Evolutionary conservation across 1,140 invertebrate species (phyloP).

Genomic region (Trichoplusia ni): DNA sequence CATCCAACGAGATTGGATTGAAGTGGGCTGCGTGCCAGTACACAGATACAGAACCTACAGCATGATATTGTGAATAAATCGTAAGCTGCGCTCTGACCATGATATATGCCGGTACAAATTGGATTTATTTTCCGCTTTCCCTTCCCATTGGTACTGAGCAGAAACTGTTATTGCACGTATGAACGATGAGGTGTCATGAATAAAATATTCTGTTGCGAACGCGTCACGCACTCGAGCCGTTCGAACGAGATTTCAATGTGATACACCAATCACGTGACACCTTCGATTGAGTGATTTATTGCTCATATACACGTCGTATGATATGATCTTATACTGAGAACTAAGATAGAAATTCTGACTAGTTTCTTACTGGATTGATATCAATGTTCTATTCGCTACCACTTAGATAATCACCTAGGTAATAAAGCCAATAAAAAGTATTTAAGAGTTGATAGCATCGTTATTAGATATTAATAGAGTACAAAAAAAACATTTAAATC

Average conservation of each 20-base stretch:
- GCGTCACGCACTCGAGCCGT: conserved; percentile 60
- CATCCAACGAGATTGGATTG: conserved; percentile 44
- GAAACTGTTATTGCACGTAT: conserved; percentile 78
- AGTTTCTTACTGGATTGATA: no score
- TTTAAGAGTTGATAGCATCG: no score
- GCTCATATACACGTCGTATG: conserved; percentile 2
- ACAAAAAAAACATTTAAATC: no score
- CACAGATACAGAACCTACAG: conserved; percentile 32
- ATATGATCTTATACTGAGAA: no score
- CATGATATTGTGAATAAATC: conserved; percentile 70
- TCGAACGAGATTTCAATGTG: conserved; percentile 59
- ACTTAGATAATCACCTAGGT: no score
- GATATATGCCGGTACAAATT: conserved; percentile 78
- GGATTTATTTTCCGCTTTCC: conserved; percentile 75
- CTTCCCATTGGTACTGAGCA: conserved; percentile 68
- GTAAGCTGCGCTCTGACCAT: conserved; percentile 66
- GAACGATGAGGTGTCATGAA: conserved; percentile 76
- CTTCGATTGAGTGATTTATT: conserved; percentile 52
- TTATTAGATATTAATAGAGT: no score
- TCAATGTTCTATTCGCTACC: no score
- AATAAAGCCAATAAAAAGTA: no score
- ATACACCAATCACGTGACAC: conserved; percentile 52
- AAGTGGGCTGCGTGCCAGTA: conserved; percentile 42
- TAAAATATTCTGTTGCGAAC: conserved; percentile 71
- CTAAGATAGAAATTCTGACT: no score